Evolutionary conservation across 2,797 vertebrate genomes (phyloP).

Genomic region (Silurus lanzhouensis): DNA sequence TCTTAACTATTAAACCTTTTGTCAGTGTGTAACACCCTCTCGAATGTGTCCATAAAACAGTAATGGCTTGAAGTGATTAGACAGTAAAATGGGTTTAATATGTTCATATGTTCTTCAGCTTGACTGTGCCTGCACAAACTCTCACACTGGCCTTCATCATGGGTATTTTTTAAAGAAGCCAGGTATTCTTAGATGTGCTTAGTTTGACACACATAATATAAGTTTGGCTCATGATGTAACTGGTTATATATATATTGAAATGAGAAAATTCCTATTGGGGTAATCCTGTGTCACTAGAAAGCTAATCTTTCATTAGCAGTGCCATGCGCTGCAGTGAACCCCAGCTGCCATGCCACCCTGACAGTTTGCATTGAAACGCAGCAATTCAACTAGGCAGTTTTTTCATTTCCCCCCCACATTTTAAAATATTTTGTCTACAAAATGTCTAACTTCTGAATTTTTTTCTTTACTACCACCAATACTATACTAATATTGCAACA

Average conservation of each 20-base stretch:
- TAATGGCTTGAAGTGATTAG: constrained; percentile 8
- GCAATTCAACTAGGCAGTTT: not conserved
- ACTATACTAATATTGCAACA: too few relatives aligned
- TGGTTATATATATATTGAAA: constrained; percentile 33
- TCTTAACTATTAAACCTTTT: constrained; percentile 13
- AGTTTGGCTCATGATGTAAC: constrained; percentile 33
- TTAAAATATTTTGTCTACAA: not conserved
- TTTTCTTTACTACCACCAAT: not conserved
- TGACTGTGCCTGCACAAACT: not conserved
- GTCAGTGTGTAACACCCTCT: not conserved
- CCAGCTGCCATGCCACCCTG: constrained; percentile 17
- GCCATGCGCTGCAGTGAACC: constrained; percentile 40
- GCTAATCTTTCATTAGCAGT: constrained; percentile 52
- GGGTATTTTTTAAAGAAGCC: not conserved
- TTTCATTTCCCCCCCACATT: not conserved
- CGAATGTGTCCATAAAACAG: not conserved
- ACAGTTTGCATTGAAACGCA: not conserved
- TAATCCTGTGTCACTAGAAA: constrained; percentile 49
- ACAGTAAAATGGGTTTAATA: constrained; percentile 24
- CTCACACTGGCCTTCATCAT: constrained; percentile 13
- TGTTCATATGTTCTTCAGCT: constrained; percentile 4
- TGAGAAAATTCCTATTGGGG: constrained; percentile 24
- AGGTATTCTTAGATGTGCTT: constrained; percentile 13
- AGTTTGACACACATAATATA: not conserved
- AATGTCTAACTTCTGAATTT: not conserved